Base-by-base conservation (phyloP, 2,888 invertebrate species). In the Diploptera punctata region DNA sequence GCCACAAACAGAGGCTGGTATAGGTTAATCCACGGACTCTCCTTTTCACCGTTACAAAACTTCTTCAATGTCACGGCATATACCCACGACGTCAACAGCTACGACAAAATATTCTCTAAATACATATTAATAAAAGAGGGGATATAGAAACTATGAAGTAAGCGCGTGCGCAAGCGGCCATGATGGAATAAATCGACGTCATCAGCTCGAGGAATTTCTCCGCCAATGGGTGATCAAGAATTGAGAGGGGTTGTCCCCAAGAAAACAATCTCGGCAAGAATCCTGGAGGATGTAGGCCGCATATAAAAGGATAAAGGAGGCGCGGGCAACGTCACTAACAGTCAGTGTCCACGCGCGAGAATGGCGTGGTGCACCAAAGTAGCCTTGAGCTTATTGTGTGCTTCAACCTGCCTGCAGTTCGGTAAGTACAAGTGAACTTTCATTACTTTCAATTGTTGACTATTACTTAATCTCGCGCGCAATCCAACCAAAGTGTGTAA, bases 361-460 rank as follows among this genome's bases (percentile, higher is more conserved):
- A 75, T 74, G 75, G 68, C 74, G 74, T 71, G 72, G 75, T 74
- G 74, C 62, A 68, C 71, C 33, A 61, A 19, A 31, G 71, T 67
- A 52, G 52, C 31, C 21, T 62, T 73, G 57, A 69, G 57, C 49
- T 44, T 71, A 62, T 74, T 72, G 21, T 54, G 62, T 69, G 57
- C 67, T 33, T 60, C 73, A 44, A 49, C 54, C 52, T 73, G 73
- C 65, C 60, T 71, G 61, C 67, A 74, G 38, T 19, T 75, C 29
- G 75, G 75, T 75, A 69, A 75, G 75, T 74, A 67, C 52, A n/a
- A 24, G 49, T 33, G 67, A 29, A 57, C 16, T 7, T 52, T 52
- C 9, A 31, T 31, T 29, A 21, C 21, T 24, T 2, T 52, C 24
- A 13, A 24, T 24, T 24, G 13, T 21, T 24, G 38, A 24, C 19